These are phyloP conservation scores for Thunnus maccoyii DNA, from an alignment of 2,113 vertebrate genomes.

Conservation along the genomic window DNA sequence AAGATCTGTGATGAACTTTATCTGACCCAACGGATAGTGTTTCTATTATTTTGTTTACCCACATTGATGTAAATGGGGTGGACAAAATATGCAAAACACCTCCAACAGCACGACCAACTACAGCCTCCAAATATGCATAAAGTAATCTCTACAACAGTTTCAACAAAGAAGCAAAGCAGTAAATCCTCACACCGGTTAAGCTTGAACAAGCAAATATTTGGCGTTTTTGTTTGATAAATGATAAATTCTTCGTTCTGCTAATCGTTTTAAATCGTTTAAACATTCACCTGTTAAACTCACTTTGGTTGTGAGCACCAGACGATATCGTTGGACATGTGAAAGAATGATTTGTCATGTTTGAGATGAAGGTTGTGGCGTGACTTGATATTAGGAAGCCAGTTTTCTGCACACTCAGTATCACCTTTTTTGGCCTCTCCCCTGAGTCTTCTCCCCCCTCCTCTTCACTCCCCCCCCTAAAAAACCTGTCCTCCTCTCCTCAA, in stretches of 20 bases:
- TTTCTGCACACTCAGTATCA: slow-evolving; percentile 8
- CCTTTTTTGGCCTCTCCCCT: slow-evolving; percentile 23
- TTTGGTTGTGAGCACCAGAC: not conserved
- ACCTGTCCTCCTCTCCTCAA: slow-evolving; percentile 47
- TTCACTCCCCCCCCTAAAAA: not conserved
- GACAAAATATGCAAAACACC: slow-evolving; percentile 15
- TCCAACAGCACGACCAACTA: not conserved
- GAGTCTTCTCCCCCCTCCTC: not conserved
- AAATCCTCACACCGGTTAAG: not conserved
- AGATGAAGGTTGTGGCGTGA: not conserved
- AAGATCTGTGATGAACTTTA: not conserved
- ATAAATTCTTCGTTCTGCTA: not conserved
- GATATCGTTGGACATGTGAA: not conserved
- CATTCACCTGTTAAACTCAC: not conserved
- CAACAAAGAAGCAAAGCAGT: not conserved
- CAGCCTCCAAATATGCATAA: not conserved
- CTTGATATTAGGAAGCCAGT: not conserved
- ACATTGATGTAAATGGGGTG: not conserved
- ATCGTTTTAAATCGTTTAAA: not conserved
- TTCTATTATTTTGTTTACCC: not conserved
- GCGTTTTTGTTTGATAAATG: not conserved
- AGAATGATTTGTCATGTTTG: not conserved
- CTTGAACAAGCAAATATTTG: not conserved
- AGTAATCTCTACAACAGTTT: too few species aligned
- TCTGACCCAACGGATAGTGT: not conserved